Percentiles rank a stretch among this genome's conserved stretches.
Conservation (phyloP, 2,888 invertebrate genomes). For the Hirtodrosophila cameraria region DNA sequence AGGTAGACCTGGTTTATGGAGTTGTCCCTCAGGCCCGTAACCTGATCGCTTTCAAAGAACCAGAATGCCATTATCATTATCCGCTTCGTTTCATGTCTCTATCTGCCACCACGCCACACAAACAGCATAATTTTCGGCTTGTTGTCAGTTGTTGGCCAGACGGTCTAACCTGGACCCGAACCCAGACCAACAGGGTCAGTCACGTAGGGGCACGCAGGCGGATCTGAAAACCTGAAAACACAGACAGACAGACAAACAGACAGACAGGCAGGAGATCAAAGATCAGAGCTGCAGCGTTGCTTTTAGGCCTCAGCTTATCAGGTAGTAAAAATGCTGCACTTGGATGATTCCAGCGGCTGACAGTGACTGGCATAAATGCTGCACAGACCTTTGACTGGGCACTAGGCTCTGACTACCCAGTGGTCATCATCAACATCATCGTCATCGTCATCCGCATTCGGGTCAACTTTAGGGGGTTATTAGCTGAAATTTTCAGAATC, state of each 20-base stretch:
- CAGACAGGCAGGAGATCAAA: constrained; percentile 67
- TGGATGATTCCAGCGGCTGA: constrained; percentile 58
- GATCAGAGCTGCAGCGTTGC: constrained; percentile 62
- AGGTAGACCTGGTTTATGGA: constrained; percentile 56
- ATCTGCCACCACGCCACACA: constrained; percentile 59
- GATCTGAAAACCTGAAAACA: constrained; percentile 33
- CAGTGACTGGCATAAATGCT: constrained; percentile 59
- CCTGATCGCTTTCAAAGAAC: constrained; percentile 72
- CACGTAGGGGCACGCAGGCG: constrained; percentile 58
- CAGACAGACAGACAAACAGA: constrained; percentile 22
- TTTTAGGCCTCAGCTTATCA: constrained; percentile 63
- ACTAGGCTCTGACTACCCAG: constrained; percentile 17
- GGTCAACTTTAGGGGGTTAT: constrained; percentile 58
- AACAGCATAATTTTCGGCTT: constrained; percentile 72
- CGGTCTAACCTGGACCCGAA: background rate
- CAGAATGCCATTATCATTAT: constrained; percentile 77
- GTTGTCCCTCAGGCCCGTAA: constrained; percentile 56
- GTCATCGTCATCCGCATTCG: constrained; percentile 19
- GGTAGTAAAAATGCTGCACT: constrained; percentile 77
- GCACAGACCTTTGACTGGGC: constrained; percentile 15
- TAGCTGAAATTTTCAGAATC: constrained; percentile 67
- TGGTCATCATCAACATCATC: constrained; percentile 46
- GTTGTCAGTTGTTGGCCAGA: constrained; percentile 41
- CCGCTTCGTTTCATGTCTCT: constrained; percentile 75
- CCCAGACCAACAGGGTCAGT: constrained; percentile 56